Percentiles rank a stretch among this genome's conserved stretches.
These are phyloP conservation scores for Chelidonichthys spinosus DNA, from an alignment of 2,797 vertebrate species.

Conservation along the genomic window DNA sequence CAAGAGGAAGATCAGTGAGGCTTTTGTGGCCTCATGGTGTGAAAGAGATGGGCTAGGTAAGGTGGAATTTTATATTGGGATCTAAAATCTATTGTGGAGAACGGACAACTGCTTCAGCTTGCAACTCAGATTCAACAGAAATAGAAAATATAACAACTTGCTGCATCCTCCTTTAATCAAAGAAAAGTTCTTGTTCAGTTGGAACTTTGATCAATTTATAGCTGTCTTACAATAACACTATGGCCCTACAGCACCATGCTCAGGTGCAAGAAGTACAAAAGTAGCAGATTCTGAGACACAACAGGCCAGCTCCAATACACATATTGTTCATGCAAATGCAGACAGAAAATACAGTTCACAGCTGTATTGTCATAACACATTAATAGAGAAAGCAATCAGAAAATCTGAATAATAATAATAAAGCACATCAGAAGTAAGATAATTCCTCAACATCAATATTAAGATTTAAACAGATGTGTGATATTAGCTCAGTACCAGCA, in stretches of 20 bases:
- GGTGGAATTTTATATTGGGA: conserved; percentile 63
- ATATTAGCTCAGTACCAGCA: too few relatives aligned
- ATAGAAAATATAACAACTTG: conserved; percentile 31
- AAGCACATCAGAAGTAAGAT: too few relatives aligned
- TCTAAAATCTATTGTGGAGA: conserved; percentile 55
- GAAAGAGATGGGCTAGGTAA: conserved; percentile 70
- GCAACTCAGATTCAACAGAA: conserved; percentile 32
- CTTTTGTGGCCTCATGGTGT: conserved; percentile 78
- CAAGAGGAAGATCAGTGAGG: conserved; percentile 76
- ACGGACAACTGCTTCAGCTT: conserved; percentile 57
- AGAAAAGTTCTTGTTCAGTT: conserved; percentile 14
- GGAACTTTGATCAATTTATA: neutral
- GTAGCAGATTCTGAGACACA: conserved; percentile 3
- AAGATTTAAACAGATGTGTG: too few relatives aligned
- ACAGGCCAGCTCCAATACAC: neutral
- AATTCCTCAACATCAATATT: too few relatives aligned
- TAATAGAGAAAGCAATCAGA: too few relatives aligned
- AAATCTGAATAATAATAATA: too few relatives aligned
- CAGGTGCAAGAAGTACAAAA: conserved; percentile 7
- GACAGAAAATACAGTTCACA: too few relatives aligned
- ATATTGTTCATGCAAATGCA: too few relatives aligned
- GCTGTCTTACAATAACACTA: neutral
- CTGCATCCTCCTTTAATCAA: conserved; percentile 13
- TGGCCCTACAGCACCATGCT: neutral
- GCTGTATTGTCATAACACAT: too few relatives aligned